Evolutionary conservation across 2,888 invertebrate genomes (phyloP).

Genomic region (Priocnemis perturbator): DNA sequence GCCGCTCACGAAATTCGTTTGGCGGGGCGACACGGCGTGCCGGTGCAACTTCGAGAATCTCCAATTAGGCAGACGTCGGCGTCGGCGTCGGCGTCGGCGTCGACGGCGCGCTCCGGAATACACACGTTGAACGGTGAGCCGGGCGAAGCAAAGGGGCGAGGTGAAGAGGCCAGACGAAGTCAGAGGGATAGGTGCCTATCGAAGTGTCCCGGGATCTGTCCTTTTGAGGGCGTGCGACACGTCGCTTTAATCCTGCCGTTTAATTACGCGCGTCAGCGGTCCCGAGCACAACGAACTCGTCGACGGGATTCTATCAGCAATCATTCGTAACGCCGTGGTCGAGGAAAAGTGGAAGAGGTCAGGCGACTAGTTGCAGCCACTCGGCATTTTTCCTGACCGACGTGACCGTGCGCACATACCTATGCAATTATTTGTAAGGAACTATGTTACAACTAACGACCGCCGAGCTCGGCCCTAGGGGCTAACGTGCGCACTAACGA

Average conservation of each 20-base stretch:
- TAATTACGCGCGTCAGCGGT: slow-evolving; percentile 48
- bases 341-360: background rate
- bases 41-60: slow-evolving; percentile 65
- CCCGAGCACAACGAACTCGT: slow-evolving; percentile 18
- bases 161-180: slow-evolving; percentile 25
- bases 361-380: too few species aligned
- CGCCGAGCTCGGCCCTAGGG: too few species aligned
- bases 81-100: slow-evolving; percentile 34
- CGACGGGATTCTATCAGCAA: background rate
- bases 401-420: too few species aligned
- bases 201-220: slow-evolving; percentile 44
- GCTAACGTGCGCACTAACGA: too few species aligned
- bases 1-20: slow-evolving; percentile 65
- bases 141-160: slow-evolving; percentile 36
- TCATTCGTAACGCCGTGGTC: slow-evolving; percentile 2
- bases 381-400: too few species aligned
- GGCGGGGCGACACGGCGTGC: slow-evolving; percentile 6
- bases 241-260: slow-evolving; percentile 50
- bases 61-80: slow-evolving; percentile 61
- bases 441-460: too few species aligned
- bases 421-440: too few species aligned
- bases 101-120: slow-evolving; percentile 23
- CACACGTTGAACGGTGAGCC: slow-evolving; percentile 13
- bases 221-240: slow-evolving; percentile 43
- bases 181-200: slow-evolving; percentile 39